These are phyloP conservation scores for Sebastolobus altivelis DNA, from an alignment of 2,797 vertebrate genomes.

Conservation along the genomic window DNA sequence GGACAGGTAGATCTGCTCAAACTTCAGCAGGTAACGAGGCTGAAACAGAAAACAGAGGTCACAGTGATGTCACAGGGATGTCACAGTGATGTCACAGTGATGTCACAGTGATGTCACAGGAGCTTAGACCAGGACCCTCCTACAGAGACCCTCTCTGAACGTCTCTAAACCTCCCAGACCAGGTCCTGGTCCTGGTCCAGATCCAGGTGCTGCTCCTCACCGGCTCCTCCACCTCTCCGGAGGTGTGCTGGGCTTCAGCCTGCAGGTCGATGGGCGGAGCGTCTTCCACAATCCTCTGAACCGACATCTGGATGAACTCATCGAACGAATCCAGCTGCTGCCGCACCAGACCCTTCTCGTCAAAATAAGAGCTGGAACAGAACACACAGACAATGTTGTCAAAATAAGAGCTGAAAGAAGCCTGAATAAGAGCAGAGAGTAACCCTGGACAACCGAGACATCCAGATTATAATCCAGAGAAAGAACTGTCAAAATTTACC, in stretches of 20 bases:
- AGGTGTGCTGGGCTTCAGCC: slow-evolving; percentile 97
- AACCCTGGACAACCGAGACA: not conserved
- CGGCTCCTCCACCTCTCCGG: slow-evolving; percentile 97
- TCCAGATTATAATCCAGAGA: not conserved
- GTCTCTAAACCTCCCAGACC: not conserved
- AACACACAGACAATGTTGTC: not conserved
- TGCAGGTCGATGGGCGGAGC: slow-evolving; percentile 98
- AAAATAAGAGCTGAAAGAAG: slow-evolving; percentile 16
- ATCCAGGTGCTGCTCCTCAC: slow-evolving; percentile 79
- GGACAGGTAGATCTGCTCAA: slow-evolving; percentile 98
- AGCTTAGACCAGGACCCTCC: not conserved
- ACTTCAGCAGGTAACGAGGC: slow-evolving; percentile 97
- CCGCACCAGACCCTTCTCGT: slow-evolving; percentile 98
- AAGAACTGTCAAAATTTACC: not conserved
- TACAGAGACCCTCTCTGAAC: not conserved
- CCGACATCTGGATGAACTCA: slow-evolving; percentile 99
- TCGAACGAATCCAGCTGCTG: slow-evolving; percentile 99
- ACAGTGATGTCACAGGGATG: not conserved
- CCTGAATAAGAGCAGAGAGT: not conserved
- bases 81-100: not conserved
- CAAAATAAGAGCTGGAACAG: slow-evolving; percentile 92
- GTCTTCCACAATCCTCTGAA: slow-evolving; percentile 98
- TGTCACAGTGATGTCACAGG: not conserved
- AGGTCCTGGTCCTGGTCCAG: not conserved
- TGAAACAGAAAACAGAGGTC: slow-evolving; percentile 56